Percentiles rank a stretch among this genome's conserved stretches.
Conservation (phyloP, 2,888 invertebrate species). For the Eupelmus urozonus region DNA sequence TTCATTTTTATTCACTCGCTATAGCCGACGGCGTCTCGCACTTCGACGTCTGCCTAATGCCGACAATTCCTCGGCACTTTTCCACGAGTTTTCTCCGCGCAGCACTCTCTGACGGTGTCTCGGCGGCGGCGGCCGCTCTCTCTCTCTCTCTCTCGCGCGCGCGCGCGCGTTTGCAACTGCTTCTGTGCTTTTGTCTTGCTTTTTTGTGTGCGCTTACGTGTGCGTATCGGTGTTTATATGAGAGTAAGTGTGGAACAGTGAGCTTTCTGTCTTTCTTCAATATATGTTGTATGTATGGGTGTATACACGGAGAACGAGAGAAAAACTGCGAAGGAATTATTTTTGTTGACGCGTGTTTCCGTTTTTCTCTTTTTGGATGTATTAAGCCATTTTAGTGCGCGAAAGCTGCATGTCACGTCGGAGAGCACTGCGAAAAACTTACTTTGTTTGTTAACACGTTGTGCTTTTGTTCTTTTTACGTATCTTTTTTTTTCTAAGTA, state of each 20-base stretch:
- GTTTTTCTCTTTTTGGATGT: conserved; percentile 34
- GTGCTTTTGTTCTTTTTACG: neutral
- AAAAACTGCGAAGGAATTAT: conserved; percentile 30
- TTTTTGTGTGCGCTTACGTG: neutral
- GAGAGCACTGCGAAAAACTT: conserved; percentile 43
- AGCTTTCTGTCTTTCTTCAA: no score
- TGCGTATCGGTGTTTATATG: neutral
- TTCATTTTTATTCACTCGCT: conserved; percentile 42
- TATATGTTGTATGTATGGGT: no score
- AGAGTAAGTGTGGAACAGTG: neutral
- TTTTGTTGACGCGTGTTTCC: conserved; percentile 37
- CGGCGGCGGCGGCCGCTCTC: neutral
- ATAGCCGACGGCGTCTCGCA: conserved; percentile 11
- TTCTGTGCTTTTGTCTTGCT: neutral
- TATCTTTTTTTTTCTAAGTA: no score
- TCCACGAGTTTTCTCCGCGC: conserved; percentile 27
- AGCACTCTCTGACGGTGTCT: no score
- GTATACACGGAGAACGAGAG: neutral
- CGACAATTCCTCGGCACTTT: conserved; percentile 3
- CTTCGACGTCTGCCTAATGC: no score
- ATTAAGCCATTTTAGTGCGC: neutral
- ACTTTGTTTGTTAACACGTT: conserved; percentile 49
- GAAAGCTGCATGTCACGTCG: neutral
- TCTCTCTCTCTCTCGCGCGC: neutral
- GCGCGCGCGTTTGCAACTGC: no score